Conservation (phyloP, 1,140 invertebrate genomes). For the Cydia strobilella region DNA sequence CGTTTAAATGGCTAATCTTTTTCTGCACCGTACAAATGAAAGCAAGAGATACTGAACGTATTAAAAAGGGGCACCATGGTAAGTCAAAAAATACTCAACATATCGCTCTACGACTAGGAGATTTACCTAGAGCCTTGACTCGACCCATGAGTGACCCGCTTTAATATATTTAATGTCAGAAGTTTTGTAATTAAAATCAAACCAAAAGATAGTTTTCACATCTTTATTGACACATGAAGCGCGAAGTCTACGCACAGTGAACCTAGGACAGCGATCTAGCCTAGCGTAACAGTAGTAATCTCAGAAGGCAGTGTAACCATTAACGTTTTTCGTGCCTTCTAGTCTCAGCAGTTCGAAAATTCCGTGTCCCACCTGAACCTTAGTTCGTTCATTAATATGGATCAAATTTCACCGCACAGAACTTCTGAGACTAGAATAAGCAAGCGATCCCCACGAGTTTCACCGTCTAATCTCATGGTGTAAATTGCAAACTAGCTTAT, state of each 20-base stretch:
- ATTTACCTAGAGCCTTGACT: no score
- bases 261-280: slow-evolving; percentile 53
- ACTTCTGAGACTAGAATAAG: not conserved
- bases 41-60: no score
- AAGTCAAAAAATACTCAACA: no score
- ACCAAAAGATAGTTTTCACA: slow-evolving; percentile 52
- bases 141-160: no score
- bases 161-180: no score
- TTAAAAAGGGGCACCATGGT: no score
- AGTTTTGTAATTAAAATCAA: no score
- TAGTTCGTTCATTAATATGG: not conserved
- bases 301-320: slow-evolving; percentile 60
- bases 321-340: not conserved
- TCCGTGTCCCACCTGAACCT: not conserved
- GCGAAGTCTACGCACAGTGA: slow-evolving; percentile 60
- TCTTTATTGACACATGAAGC: slow-evolving; percentile 74
- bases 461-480: not conserved
- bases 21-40: no score
- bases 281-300: slow-evolving; percentile 62
- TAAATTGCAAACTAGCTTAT: not conserved
- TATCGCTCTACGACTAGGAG: no score
- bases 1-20: no score
- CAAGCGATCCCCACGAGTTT: not conserved
- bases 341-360: not conserved
- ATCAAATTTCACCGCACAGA: not conserved